Conservation (phyloP, 1,140 invertebrate species). For the Hycleus phaleratus region DNA sequence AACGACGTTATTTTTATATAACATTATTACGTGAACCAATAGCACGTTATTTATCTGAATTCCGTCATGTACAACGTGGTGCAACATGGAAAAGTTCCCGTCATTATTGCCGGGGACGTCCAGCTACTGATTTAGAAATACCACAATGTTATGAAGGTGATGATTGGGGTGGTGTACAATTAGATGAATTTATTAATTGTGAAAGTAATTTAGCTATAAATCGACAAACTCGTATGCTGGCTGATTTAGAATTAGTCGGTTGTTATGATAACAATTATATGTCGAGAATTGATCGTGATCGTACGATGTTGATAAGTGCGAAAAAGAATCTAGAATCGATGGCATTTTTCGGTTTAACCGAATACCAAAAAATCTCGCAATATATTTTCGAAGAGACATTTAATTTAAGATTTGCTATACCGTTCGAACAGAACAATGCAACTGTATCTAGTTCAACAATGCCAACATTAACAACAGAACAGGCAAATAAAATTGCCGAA, state of each 20-base stretch:
- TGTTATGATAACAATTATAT: conserved; percentile 88
- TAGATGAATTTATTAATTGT: conserved; percentile 85
- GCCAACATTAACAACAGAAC: conserved; percentile 60
- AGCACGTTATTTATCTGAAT: conserved; percentile 45
- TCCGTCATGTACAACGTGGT: conserved; percentile 83
- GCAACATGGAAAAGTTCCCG: conserved; percentile 92
- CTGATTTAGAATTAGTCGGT: conserved; percentile 86
- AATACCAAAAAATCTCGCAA: conserved; percentile 84
- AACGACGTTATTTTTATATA: conserved; percentile 90
- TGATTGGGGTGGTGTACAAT: conserved; percentile 55
- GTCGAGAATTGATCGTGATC: conserved; percentile 58
- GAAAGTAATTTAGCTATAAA: conserved; percentile 90
- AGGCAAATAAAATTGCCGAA: conserved; percentile 65
- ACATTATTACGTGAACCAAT: conserved; percentile 91
- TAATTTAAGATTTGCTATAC: conserved; percentile 78
- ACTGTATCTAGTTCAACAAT: conserved; percentile 74
- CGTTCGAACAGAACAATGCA: conserved; percentile 85
- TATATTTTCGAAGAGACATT: conserved; percentile 98
- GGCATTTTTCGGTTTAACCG: conserved; percentile 96
- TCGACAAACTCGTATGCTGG: conserved; percentile 95
- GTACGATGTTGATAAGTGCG: conserved; percentile 84
- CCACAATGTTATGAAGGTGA: conserved; percentile 70
- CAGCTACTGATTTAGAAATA: conserved; percentile 67
- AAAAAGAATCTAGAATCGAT: conserved; percentile 90
- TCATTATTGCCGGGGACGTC: conserved; percentile 80